Evolutionary conservation across 37 sponge, comb jelly and placozoan genomes (phyloP), one percentile per base, ranked within the genome.

Genomic region (Mnemiopsis leidyi): DNA sequence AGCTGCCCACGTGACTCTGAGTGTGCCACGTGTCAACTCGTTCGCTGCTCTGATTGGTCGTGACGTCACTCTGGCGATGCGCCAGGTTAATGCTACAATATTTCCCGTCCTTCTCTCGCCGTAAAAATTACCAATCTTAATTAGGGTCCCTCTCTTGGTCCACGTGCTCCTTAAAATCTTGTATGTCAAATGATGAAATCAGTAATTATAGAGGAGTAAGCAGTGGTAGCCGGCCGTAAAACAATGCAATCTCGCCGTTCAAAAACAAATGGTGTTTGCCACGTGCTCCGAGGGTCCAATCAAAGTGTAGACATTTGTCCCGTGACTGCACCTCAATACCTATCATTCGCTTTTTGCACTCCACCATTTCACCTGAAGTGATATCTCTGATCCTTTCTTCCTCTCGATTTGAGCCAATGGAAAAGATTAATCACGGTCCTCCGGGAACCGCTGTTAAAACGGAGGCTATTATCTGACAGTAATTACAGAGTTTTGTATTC

Each of bases 11-110:
- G 73, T 69, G 73, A 21, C 28, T 3, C 9, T 21, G 24, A 69
- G 29, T 28, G 82, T 32, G 36, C 1, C 82, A 79, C 82, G 82
- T 79, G 82, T 29, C 21, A 3, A 16, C 32, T 13, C 21, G 9
- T 33, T 30, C 82, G 2, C 36, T 5, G 35, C 82, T 79, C 5
- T 35, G 31, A 79, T 79, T 79, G 82, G 82, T 5, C 20, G 75
- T 29, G 75, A 28, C 75, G 75, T 71, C 75, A n/a, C 25, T n/a
- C 30, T 71, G 75, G 75, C 75, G 75, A 5, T n/a, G 30, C 25
- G 75, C 75, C 75, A 71, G 75, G 75, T 71, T 71, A 71, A 71
- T 71, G 30, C 75, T 71, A 71, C 75, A 71, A 71, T 71, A 71
- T 28, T 28, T 7, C 25, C 30, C 75, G 3, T 5, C 20, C 30